phyloP scores from a whole-genome alignment of 2,113 vertebrate species.

The Stomatorhinus ivindoensis region DNA sequence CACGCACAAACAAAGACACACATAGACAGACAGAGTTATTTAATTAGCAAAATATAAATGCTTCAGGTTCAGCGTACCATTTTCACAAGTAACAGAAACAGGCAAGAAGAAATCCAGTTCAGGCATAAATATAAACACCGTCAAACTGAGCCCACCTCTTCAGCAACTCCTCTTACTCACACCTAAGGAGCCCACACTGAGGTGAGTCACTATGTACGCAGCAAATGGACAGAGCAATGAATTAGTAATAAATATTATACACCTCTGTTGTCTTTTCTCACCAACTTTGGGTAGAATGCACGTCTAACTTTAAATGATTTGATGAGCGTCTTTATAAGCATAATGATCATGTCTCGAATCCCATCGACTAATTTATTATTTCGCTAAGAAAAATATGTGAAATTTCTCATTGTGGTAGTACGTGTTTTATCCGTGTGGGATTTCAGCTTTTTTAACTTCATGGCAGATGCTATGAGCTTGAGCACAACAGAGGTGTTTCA shows the following conservation, averaged over 20 bases:
- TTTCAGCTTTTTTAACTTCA: neutral
- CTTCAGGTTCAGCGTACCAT: neutral
- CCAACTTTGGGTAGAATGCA: neutral
- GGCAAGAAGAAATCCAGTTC: neutral
- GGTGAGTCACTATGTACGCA: neutral
- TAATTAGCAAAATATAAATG: neutral
- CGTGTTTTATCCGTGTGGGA: neutral
- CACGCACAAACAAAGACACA: neutral
- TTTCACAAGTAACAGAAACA: constrained; percentile 7
- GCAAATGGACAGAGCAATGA: neutral
- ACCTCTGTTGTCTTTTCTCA: constrained; percentile 1
- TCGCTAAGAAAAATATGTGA: neutral
- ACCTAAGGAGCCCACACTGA: neutral
- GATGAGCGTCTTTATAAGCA: neutral
- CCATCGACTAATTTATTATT: neutral
- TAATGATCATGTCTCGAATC: neutral
- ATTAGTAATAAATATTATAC: constrained; percentile 7
- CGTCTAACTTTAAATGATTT: neutral
- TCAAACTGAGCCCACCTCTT: neutral
- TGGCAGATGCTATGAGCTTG: neutral
- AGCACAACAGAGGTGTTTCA: neutral
- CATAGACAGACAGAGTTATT: neutral
- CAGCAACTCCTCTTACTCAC: neutral
- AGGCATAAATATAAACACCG: constrained; percentile 7
- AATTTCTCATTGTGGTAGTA: neutral